Evolutionary conservation across 1,140 invertebrate genomes (phyloP).

Genomic region (Phthorimaea operculella): DNA sequence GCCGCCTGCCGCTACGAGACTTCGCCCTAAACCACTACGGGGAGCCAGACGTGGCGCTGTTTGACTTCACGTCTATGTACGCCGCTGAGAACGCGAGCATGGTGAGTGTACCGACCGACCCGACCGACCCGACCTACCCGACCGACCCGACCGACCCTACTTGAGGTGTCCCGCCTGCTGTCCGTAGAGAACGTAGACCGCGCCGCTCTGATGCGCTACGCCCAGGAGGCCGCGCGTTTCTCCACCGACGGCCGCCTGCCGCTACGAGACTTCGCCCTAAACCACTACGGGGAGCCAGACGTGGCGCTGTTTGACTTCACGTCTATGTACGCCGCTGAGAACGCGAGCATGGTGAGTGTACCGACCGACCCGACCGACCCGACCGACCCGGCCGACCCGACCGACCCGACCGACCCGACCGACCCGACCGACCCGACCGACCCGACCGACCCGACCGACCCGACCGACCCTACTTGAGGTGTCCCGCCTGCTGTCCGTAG

Average conservation of each 20-base stretch:
- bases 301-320: slow-evolving; percentile 99
- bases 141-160: too few species aligned
- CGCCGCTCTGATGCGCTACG: slow-evolving; percentile 90
- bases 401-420: slow-evolving; percentile 75
- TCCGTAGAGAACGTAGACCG: slow-evolving; percentile 92
- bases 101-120: slow-evolving; percentile 37
- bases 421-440: too few species aligned
- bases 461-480: too few species aligned
- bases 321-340: slow-evolving; percentile 97
- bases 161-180: slow-evolving; percentile 91
- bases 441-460: too few species aligned
- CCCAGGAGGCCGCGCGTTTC: slow-evolving; percentile 94
- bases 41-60: slow-evolving; percentile 98
- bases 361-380: background rate
- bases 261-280: slow-evolving; percentile 94
- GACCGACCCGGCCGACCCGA: too few species aligned
- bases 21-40: slow-evolving; percentile 99
- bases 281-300: slow-evolving; percentile 97
- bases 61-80: slow-evolving; percentile 99
- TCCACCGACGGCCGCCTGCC: slow-evolving; percentile 93
- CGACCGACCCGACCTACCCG: too few species aligned
- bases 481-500: slow-evolving; percentile 82
- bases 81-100: slow-evolving; percentile 86
- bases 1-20: slow-evolving; percentile 88
- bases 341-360: slow-evolving; percentile 67